Conservation (phyloP, 2,888 invertebrate species). For the Brachyopa scutellaris region DNA sequence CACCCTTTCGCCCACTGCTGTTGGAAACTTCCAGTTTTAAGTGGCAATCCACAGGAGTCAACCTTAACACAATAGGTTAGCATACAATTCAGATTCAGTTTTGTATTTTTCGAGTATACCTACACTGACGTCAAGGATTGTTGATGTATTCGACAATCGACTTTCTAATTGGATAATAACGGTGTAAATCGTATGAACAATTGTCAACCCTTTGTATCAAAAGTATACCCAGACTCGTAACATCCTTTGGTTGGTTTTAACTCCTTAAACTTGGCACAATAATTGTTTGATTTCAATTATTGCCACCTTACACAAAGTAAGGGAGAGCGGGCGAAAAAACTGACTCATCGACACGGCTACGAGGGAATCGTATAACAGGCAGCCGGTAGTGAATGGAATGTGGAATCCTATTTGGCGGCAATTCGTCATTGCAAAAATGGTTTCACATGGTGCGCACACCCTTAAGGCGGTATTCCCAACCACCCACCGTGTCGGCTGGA, state of each 20-base stretch:
- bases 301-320: not conserved
- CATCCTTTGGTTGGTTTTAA: conserved; percentile 15
- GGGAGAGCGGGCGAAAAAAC: not conserved
- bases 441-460: conserved; percentile 41
- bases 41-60: conserved; percentile 22
- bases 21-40: conserved; percentile 21
- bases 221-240: not conserved
- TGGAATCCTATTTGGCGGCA: conserved; percentile 53
- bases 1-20: not conserved
- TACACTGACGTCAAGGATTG: conserved; percentile 15
- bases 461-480: conserved; percentile 17
- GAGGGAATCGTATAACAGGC: not conserved
- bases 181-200: conserved; percentile 48
- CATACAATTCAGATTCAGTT: conserved; percentile 33
- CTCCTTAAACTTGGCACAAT: conserved; percentile 42
- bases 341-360: conserved; percentile 19
- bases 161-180: conserved; percentile 67
- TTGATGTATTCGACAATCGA: conserved; percentile 49
- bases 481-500: conserved; percentile 8
- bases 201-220: conserved; percentile 22
- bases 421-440: conserved; percentile 65
- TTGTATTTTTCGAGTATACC: not conserved
- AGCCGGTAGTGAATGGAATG: too few relatives aligned
- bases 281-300: conserved; percentile 71
- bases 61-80: conserved; percentile 41